These are phyloP conservation scores for Actinernus sp. DNA, from an alignment of 92 coral and sea anemone species.

Conservation along the genomic window DNA sequence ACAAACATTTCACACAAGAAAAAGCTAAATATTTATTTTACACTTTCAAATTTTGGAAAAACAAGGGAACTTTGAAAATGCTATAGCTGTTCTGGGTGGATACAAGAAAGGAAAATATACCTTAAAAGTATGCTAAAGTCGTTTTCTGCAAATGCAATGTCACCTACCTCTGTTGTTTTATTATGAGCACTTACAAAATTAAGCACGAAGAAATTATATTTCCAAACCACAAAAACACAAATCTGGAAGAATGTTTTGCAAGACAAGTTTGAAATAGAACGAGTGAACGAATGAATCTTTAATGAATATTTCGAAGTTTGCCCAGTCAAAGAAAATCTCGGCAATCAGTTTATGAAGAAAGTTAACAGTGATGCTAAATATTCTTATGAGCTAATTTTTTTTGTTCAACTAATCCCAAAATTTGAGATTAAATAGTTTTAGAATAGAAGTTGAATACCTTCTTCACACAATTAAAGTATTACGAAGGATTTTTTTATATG, in stretches of 20 bases:
- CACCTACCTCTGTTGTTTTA: no score
- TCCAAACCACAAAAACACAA: not conserved
- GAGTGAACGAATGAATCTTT: not conserved
- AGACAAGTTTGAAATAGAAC: not conserved
- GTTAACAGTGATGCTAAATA: conserved; percentile 30
- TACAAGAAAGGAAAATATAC: no score
- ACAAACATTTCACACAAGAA: no score
- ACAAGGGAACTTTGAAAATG: no score
- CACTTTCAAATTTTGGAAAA: no score
- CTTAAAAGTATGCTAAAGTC: no score
- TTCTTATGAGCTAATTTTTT: conserved; percentile 41
- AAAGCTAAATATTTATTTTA: no score
- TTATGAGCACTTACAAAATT: no score
- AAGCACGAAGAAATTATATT: no score
- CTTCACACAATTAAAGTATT: conserved; percentile 59
- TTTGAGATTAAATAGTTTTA: conserved; percentile 56
- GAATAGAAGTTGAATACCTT: conserved; percentile 39
- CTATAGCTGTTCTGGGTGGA: no score
- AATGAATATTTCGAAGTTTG: not conserved
- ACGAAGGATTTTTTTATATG: conserved; percentile 49
- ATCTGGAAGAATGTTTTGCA: not conserved
- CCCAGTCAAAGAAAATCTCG: not conserved
- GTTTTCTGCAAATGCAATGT: no score
- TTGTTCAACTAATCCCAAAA: conserved; percentile 69
- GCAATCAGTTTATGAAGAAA: not conserved